Evolutionary conservation across 2,797 vertebrate genomes (phyloP), one percentile per base, ranked within the genome.

Genomic region (Tragelaphus oryx): DNA sequence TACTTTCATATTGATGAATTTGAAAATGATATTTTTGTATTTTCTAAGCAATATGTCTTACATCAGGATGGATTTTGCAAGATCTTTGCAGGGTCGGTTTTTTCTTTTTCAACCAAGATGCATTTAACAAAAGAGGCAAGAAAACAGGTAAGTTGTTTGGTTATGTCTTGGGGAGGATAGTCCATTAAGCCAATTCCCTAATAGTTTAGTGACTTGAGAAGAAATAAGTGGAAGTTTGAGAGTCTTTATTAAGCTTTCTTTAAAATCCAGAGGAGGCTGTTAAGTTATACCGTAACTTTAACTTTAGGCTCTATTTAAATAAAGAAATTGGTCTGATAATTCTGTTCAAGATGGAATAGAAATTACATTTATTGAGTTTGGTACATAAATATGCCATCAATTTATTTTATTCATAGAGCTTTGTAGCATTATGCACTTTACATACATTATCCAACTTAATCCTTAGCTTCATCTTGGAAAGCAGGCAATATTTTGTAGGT

Each of bases 121-220:
- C 48, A 87, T 91, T 95, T 85, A 94, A 46, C 26, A 46, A 91
- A 87, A 93, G n/a, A 54, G 26, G 4, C 24, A 54, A 76, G 8
- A 88, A 13, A 41, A 74, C 14, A 59, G 17, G 44, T 54, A 7
- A 33, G 30, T 6, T 68, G 5, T 79, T 93, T 57, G 26, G 13
- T 60, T 78, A 46, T 17, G 59, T n/a, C 48, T 81, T 28, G 37
- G 33, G 41, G 81, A 95, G 9, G 46, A 50, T 33, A 13, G 6
- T 62, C 26, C 54, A 17, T 83, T 92, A 65, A 94, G 14, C n/a
- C 52, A 83, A 71, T 20, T 92, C n/a, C 28, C 41, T 86, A 83
- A 85, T 28, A 92, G 24, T 62, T 94, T 18, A 95, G 54, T 94
- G 71, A 93, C 82, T 90, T 85, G 74, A 65, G 78, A 95, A 94